Base-by-base conservation (phyloP, 1,140 invertebrate genomes). In the Zaprionus taronus region DNA sequence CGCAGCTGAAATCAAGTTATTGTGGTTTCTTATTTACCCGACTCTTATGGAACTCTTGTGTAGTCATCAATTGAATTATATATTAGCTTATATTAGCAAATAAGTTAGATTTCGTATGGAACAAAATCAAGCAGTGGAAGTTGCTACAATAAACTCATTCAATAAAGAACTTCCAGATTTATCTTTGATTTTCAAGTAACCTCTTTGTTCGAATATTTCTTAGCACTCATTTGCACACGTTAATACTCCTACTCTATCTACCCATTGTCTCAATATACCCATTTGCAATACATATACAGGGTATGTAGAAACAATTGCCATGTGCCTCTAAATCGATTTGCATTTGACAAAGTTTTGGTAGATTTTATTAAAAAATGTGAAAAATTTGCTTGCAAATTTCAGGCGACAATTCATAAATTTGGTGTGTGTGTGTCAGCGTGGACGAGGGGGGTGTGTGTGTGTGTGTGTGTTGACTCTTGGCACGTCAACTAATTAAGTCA, bases 401-500 rank as follows among this genome's bases (percentile, higher is more conserved):
- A 17, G 4, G 7, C 41, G 6, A 17, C 41, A 47, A 47, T 47
- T 47, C 41, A 47, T 53, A 26, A 38, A 5, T 31, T 63, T 4
- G 17, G 7, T 24, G 47, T 36, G 6, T n/a, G 49, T 65, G 63
- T 65, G 63, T 36, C 17, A 14, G 17, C 2, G 31, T 55, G 31
- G 38, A 20, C 15, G 20, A 36, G 31, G 12, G 31, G 12, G 49
- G 34, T 44, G 51, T 65, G 20, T 64, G 31, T 26, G 49, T 63
- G 26, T 51, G 61, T 87, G 77, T 80, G 71, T 80, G 81, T 57
- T 70, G 69, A 65, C 70, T 77, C 75, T 72, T 83, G 83, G 80
- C 83, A 87, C 83, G 81, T 86, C 83, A 86, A 75, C 78, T 87
- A 89, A 87, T 87, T 89, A 89, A 89, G 84, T 89, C 84, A 87